Base-by-base conservation (phyloP, 2,113 vertebrate genomes). In the Epinephelus lanceolatus region DNA sequence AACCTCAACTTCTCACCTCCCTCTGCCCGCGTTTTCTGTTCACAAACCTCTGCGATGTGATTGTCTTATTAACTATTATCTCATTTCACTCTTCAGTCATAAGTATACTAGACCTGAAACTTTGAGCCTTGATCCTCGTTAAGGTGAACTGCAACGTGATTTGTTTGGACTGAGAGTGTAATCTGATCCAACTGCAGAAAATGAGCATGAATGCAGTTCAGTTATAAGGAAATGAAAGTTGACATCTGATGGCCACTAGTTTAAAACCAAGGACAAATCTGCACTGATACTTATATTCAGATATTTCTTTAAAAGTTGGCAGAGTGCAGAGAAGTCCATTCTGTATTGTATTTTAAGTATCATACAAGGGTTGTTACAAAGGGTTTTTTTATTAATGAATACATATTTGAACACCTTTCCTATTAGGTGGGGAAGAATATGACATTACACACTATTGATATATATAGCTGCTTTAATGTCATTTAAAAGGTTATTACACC, bases 1-100 rank as follows among this genome's bases (percentile, higher is more conserved):
- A 84, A 78, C 83, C 86, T 86, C 65, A 47, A 63, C 72, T 63
- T 62, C 49, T 62, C 69, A 71, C 57, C 71, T 71, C 14, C 6
- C n/a, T 62, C 47, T 40, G 37, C 25, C 12, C 37, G 19, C n/a
- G 0, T 63, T 83, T 63, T 70, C 63, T 21, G 55, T 62, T 57
- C 78, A 73, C 45, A 63, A 49, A 27, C 63, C 27, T 62, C 53
- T 6, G 57, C 5, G 0, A 70, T 81, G 17, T 33, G 56, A 76
- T 78, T 49, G 66, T 76, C 47, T 40, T 30, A 70, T 51, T 23
- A 73, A 66, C 19, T 27, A 18, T 84, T 52, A 59, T 83, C 71
- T 71, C 23, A 49, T 61, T 76, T 78, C 25, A 53, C 9, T 62
- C 42, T 49, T 42, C 33, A 61, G 13, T 71, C 21, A 52, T 55